Evolutionary conservation across 2,888 invertebrate species (phyloP), one percentile per base, ranked within the genome.

Genomic region (Scaptomyza flava): DNA sequence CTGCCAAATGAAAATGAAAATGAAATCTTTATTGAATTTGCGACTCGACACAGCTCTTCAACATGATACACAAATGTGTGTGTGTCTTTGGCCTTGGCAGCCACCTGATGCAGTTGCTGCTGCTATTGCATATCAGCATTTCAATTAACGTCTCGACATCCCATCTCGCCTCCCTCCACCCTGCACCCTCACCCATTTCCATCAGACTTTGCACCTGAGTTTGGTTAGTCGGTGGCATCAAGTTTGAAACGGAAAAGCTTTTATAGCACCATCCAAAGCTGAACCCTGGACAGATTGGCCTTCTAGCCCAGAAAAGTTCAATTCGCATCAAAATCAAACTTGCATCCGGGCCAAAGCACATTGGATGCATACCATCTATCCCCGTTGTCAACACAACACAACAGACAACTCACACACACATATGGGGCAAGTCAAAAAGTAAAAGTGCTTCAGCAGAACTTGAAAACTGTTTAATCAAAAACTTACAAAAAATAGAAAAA

Each of bases 111-210:
- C 47, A 48, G 56, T 9, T 64, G 58, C 61, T 38, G 17, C 17
- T 17, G 17, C 17, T 17, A 17, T 17, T 17, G 33, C 64, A 56
- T 71, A 64, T 52, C 50, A 56, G 57, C 64, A 68, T 62, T 73
- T 64, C 69, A 73, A 73, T 73, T 69, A 73, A 69, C 54, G 50
- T 57, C 46, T 64, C 56, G 17, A 17, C 17, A 17, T 17, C 17
- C 17, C 17, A 17, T 17, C 17, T 17, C 17, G n/a, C n/a, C n/a
- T 1, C 17, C 17, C 17, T 17, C 17, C 17, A n/a, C 17, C 17
- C 17, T 17, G 1, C 17, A 17, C 17, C 17, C 17, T 17, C 17
- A 17, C 17, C 17, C 17, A 17, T 17, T 1, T 17, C 17, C 17
- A 17, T 17, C 17, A 17, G 17, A 17, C 17, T 17, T 17, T 17